Evolutionary conservation across 2,797 vertebrate species (phyloP), one percentile per base, ranked within the genome.

Genomic region (Helicolenus hilgendorfi): DNA sequence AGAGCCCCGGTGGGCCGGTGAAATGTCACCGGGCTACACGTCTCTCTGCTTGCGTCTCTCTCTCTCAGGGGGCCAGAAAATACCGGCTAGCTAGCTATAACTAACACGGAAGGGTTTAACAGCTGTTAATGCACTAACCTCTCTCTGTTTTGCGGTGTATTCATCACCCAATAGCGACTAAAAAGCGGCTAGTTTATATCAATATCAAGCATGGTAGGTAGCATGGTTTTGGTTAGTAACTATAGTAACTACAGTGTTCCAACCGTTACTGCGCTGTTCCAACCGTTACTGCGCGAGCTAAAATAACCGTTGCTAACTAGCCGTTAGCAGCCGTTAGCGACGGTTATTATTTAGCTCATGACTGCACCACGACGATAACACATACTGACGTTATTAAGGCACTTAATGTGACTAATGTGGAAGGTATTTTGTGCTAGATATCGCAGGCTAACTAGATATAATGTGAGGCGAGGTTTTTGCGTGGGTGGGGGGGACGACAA

Each of bases 21-120:
- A 94, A 93, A 93, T 91, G 95, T 97, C 96, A 95, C 83, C n/a
- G 86, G 91, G 86, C 84, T 86, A 45, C 41, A 22, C 82, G 84
- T 69, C 91, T 87, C 84, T 84, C 91, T 91, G 89, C 9, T 73
- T 81, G 92, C 36, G 36, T 38, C 36, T 38, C 36, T 38, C 38
- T 45, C 41, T 45, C 41, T 45, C 41, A 18, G 6, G 41, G 41
- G 41, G 14, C 79, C 78, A 79, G 63, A 77, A 79, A 86, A 83
- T 24, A 83, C 83, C 83, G 84, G 87, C 77, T 74, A 59, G 71
- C 41, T 45, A 45, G 41, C 41, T 45, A 45, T 45, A 45, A 45
- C 45, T 65, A 77, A 86, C 81, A 67, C 76, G 71, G 63, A 92
- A 80, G 78, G 69, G 68, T 20, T 72, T 29, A 70, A 71, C 77